Evolutionary conservation across 1,140 invertebrate genomes (phyloP), one percentile per base, ranked within the genome.

Genomic region (Paracyclopina nana): DNA sequence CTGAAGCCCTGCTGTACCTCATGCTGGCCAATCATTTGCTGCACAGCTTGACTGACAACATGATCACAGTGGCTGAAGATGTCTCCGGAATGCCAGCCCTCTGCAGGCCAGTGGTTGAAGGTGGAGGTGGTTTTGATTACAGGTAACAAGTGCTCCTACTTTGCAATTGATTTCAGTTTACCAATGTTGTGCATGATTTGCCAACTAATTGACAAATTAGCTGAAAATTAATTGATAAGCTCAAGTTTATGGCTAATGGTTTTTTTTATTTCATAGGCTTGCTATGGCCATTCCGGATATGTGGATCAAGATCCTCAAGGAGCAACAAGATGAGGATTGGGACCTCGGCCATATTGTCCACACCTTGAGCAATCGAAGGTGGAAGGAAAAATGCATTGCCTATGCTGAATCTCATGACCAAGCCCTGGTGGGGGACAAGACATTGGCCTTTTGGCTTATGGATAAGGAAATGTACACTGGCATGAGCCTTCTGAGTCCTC

Each of bases 401-500:
- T 99, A 99, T 64, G 80, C 80, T 12, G 94, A 99, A 67, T 95
- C 88, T 24, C 95, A 99, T 58, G 95, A 99, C 65, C 90, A 95
- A 71, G 92, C 94, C 14, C 67, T 99, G 9, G 94, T 99, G 1
- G 87, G 88, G 1, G 95, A 99, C 65, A 99, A 99, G 65, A 96
- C 94, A 0, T 77, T 98, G 29, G 91, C 94, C 1, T 98, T 98
- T 68, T 98, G 94, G 95, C 66, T 99, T 42, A 98, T 99, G 94
- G 95, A 99, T 65, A 92, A 94, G 60, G 86, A 92, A 61, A 97
- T 97, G 90, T 96, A 97, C 61, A 80, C 81, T 0, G 77, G 86
- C 62, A 97, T 96, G 91, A 90, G 87, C 26, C 70, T 68, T 0
- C 1, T 80, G 1, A 82, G 79, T 49, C 72, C 72, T 5, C 65